Base-by-base conservation (phyloP, 2,113 vertebrate genomes). In the Microcebus tavaratra region DNA sequence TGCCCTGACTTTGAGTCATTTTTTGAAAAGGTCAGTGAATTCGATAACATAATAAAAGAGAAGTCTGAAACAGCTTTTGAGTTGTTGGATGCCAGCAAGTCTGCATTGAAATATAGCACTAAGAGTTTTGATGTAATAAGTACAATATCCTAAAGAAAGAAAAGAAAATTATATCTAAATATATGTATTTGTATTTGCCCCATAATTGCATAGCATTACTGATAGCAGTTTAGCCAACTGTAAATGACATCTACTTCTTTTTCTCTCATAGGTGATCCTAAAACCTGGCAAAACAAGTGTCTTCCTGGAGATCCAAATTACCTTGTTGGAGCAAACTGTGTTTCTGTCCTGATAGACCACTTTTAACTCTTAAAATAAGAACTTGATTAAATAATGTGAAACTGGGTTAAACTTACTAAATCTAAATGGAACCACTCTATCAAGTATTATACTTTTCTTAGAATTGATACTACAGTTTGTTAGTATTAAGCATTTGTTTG, bases 221-320 rank as follows among this genome's bases (percentile, higher is more conserved):
- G 6, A 3, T 36, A 88, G 42, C 7, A 21, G 2, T 76, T 55
- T 36, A 36, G 9, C 65, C 36, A 48, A 36, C 61, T 79, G 0
- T 57, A 82, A 91, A 97, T 98, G 98, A 99, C 80, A 57, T 94
- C 80, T 95, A 61, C 97, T 98, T 98, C 95, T 98, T 98, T 98
- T 98, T 98, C 95, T 98, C 97, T 97, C 97, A 85, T 98, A 99
- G 99, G 99, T 99, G 99, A 99, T 98, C 99, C 99, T 97, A 99
- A 99, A 99, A 99, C 99, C 97, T 99, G 99, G 99, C 99, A 99
- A 98, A 99, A 99, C 99, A 99, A 99, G 99, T 99, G 99, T 98
- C 99, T 99, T 98, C 99, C 99, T 0, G 99, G 99, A 98, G 99
- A 99, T 98, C 99, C 99, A 90, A 99, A 99, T 99, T 99, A 99